Percentiles rank a stretch among this genome's conserved stretches.
phyloP scores from a whole-genome alignment of 2,113 vertebrate genomes.

The Ailurus styani region DNA sequence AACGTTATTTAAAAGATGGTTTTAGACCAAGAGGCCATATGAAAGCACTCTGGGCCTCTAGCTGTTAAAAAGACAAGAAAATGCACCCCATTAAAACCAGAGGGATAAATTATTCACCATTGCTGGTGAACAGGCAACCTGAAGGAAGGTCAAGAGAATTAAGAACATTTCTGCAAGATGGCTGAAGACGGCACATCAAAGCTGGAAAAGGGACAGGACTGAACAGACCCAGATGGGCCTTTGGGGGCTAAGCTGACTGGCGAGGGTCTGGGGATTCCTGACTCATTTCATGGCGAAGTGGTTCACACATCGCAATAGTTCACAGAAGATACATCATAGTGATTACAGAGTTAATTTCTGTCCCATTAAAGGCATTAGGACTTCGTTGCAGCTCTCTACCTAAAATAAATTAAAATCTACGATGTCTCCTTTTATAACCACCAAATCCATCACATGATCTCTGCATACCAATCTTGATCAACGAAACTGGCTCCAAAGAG shows the following conservation, averaged over 20 bases:
- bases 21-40: neutral
- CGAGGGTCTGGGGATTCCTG: neutral
- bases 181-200: rapidly evolving
- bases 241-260: neutral
- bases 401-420: neutral
- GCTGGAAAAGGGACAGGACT: rapidly evolving
- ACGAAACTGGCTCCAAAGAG: no score
- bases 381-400: neutral
- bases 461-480: neutral
- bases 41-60: neutral
- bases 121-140: neutral
- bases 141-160: neutral
- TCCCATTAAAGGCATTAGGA: neutral
- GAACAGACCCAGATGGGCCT: neutral
- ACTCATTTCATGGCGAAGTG: neutral
- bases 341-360: neutral
- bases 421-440: neutral
- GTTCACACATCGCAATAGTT: neutral
- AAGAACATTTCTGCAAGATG: neutral
- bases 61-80: neutral
- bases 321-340: neutral
- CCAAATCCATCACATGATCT: neutral
- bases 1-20: neutral
- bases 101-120: rapidly evolving
- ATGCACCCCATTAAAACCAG: neutral